phyloP scores from a whole-genome alignment of 2,113 vertebrate genomes.

The Climacteris rufus region DNA sequence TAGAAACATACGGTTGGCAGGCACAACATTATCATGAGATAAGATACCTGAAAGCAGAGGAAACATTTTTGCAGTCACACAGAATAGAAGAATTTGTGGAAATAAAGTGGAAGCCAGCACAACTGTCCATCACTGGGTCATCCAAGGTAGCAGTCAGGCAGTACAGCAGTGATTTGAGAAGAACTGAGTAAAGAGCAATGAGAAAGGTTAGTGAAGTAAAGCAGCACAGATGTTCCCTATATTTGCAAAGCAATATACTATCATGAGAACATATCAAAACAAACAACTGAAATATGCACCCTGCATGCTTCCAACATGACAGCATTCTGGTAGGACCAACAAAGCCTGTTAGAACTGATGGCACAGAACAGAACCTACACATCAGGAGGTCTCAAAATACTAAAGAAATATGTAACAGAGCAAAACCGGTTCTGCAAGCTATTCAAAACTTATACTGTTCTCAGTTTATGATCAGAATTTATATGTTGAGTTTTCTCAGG shows the following conservation, averaged over 20 bases:
- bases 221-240: not conserved
- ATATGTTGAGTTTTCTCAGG: not conserved
- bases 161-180: not conserved
- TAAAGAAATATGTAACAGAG: not conserved
- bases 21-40: not conserved
- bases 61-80: not conserved
- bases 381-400: not conserved
- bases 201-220: not conserved
- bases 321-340: not conserved
- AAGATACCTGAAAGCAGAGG: not conserved
- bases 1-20: not conserved
- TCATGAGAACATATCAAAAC: not conserved
- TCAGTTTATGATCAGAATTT: not conserved
- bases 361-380: not conserved
- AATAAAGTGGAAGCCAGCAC: not conserved
- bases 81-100: not conserved
- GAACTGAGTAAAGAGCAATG: conserved; percentile 14
- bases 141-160: not conserved
- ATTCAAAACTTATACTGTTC: not conserved
- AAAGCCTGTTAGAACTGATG: not conserved
- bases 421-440: not conserved
- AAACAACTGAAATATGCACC: not conserved
- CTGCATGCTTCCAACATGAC: not conserved
- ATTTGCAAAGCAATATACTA: not conserved
- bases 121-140: not conserved